A percentile compares a stretch with the other conserved stretches of the same genome.
phyloP scores from a whole-genome alignment of 2,797 vertebrate genomes.

The Lutra lutra region DNA sequence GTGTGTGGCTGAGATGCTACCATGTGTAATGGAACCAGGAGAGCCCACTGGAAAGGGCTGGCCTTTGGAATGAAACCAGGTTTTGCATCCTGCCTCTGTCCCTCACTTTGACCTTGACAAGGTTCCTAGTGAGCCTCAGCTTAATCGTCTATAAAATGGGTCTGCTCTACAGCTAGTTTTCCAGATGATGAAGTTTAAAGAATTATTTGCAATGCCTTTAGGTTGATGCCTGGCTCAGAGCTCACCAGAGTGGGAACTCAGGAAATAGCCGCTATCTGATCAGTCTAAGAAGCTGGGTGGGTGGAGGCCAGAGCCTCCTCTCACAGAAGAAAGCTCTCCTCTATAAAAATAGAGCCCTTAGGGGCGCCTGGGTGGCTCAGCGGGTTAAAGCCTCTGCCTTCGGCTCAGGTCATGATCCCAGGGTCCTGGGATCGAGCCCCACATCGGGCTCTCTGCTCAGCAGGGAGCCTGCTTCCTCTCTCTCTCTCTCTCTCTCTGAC shows the following conservation, averaged over 20 bases:
- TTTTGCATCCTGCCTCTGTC: not conserved
- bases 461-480: too few relatives aligned
- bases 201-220: not conserved
- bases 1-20: not conserved
- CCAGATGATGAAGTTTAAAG: not conserved
- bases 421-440: too few relatives aligned
- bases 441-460: too few relatives aligned
- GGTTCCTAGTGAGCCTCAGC: not conserved
- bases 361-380: too few relatives aligned
- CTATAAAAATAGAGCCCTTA: not conserved
- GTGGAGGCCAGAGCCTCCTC: not conserved
- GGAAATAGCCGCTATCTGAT: not conserved
- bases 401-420: too few relatives aligned
- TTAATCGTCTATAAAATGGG: not conserved
- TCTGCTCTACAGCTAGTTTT: not conserved
- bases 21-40: not conserved
- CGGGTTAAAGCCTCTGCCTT: too few relatives aligned
- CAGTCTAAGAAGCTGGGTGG: not conserved
- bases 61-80: conserved; percentile 37
- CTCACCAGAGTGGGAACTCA: not conserved
- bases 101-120: not conserved
- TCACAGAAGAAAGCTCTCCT: not conserved
- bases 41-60: not conserved
- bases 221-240: not conserved
- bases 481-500: too few relatives aligned